phyloP scores from a whole-genome alignment of 2,888 invertebrate species.

The Stegana nigrithorax region DNA sequence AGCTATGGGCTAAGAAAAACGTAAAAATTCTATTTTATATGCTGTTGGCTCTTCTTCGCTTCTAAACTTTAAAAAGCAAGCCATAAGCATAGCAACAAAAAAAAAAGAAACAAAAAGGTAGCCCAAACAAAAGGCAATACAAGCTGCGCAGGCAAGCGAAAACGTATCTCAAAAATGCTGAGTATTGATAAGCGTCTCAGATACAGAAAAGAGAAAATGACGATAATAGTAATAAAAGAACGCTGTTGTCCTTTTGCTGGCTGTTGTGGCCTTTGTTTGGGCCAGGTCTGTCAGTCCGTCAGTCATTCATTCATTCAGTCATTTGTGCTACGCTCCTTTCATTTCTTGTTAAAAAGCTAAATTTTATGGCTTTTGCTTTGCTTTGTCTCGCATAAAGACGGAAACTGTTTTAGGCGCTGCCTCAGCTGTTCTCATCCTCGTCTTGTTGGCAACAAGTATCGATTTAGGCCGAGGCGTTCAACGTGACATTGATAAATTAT shows the following conservation, averaged over 20 bases:
- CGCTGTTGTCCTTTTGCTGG: conserved; percentile 3
- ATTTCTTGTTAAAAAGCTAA: conserved; percentile 59
- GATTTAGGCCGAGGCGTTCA: conserved; percentile 47
- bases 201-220: no score
- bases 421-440: background rate
- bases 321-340: conserved; percentile 44
- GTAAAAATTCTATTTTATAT: no score
- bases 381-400: background rate
- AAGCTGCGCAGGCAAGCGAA: no score
- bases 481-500: conserved; percentile 60
- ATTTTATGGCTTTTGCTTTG: conserved; percentile 52
- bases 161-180: conserved; percentile 35
- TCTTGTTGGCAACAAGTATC: conserved; percentile 47
- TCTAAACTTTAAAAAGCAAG: conserved; percentile 35
- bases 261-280: background rate
- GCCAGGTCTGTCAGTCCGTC: background rate
- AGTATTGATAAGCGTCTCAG: conserved; percentile 42
- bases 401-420: background rate
- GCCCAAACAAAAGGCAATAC: conserved; percentile 28
- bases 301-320: conserved; percentile 31
- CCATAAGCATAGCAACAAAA: conserved; percentile 49
- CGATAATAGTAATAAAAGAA: no score
- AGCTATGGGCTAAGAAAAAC: background rate
- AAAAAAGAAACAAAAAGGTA: conserved; percentile 11
- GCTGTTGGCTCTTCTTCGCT: background rate